Conservation (phyloP, 2,797 vertebrate species). For the Sitta carolinensis region DNA sequence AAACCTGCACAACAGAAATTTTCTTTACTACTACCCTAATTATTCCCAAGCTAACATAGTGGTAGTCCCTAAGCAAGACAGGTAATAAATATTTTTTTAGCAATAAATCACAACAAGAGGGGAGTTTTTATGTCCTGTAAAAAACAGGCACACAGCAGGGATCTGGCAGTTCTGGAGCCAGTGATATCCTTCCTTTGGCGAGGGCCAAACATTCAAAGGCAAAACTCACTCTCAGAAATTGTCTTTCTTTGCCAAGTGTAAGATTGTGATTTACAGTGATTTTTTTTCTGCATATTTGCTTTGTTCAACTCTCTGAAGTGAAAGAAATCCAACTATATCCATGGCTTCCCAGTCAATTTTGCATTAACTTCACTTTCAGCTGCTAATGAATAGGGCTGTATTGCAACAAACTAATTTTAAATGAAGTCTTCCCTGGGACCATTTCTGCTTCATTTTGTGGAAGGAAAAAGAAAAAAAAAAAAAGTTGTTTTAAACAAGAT, state of each 20-base stretch:
- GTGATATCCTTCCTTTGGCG: not conserved
- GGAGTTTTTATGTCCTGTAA: not conserved
- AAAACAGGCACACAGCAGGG: not conserved
- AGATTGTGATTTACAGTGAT: not conserved
- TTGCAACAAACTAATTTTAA: conserved; percentile 22
- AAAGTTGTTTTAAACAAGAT: not conserved
- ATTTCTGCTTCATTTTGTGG: not conserved
- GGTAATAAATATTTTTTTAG: not conserved
- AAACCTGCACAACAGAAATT: not conserved
- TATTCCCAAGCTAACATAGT: not conserved
- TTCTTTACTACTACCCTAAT: not conserved
- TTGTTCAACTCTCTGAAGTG: not conserved
- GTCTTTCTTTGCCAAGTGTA: not conserved
- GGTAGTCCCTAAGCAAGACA: not conserved
- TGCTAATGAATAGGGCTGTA: not conserved
- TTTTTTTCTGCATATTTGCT: not conserved
- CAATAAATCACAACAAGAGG: not conserved
- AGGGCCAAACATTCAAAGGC: not conserved
- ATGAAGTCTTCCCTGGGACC: not conserved
- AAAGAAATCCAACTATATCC: not conserved
- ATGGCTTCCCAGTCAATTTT: not conserved
- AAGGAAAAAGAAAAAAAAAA: not conserved
- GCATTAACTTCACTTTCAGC: not conserved
- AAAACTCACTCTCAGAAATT: not conserved
- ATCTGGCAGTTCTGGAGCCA: not conserved